Conservation (phyloP, 1,140 invertebrate genomes). For the Globodera rostochiensis region DNA sequence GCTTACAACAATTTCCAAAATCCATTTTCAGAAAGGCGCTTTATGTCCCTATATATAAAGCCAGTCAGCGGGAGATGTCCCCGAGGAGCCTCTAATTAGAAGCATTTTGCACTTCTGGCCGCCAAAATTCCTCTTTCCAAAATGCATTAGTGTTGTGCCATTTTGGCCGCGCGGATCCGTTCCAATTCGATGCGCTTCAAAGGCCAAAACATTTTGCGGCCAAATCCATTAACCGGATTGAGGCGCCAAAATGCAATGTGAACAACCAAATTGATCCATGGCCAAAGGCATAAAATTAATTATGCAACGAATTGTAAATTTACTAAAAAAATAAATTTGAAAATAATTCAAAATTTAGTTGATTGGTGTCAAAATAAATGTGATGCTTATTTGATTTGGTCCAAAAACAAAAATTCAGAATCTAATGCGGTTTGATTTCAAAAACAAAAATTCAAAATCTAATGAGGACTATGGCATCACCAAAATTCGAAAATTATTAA, state of each 20-base stretch:
- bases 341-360: too few species aligned
- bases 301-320: background rate
- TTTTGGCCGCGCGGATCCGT: background rate
- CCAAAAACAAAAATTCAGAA: too few species aligned
- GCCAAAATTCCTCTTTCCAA: conserved; percentile 15
- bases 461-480: too few species aligned
- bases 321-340: too few species aligned
- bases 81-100: conserved; percentile 18
- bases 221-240: conserved; percentile 14
- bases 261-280: background rate
- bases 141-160: conserved; percentile 8
- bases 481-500: too few species aligned
- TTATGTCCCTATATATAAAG: background rate
- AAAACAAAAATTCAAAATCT: too few species aligned
- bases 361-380: too few species aligned
- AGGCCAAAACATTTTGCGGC: conserved; percentile 8
- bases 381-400: too few species aligned
- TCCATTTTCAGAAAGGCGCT: background rate
- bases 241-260: background rate
- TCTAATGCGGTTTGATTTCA: too few species aligned
- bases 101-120: background rate
- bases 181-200: conserved; percentile 2
- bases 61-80: background rate
- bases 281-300: background rate
- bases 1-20: background rate